A percentile compares a stretch with the other conserved stretches of the same genome.
These are phyloP conservation scores for Nerophis ophidion DNA, from an alignment of 2,113 vertebrate species.

Conservation along the genomic window DNA sequence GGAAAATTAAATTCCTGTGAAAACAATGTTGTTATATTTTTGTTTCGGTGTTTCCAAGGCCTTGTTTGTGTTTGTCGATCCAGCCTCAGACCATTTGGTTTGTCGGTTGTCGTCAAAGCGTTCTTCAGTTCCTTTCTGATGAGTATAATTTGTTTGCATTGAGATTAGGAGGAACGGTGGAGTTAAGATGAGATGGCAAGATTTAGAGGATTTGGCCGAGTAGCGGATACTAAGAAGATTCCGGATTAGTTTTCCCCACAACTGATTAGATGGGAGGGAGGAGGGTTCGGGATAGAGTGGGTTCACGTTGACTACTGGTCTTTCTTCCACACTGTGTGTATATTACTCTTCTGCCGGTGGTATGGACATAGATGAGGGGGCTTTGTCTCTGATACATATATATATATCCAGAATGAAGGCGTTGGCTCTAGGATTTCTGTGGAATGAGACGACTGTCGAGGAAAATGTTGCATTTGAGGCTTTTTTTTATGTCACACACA, in stretches of 20 bases:
- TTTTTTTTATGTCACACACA: not conserved
- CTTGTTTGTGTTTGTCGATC: not conserved
- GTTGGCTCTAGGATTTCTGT: constrained; percentile 32
- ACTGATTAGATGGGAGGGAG: constrained; percentile 61
- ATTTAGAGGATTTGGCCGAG: constrained; percentile 71
- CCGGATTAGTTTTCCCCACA: constrained; percentile 65
- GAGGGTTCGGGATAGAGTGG: constrained; percentile 12
- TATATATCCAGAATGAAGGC: constrained; percentile 23
- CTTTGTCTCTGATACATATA: constrained; percentile 35
- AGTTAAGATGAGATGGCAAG: constrained; percentile 73
- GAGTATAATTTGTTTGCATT: constrained; percentile 71
- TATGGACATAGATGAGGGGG: constrained; percentile 22
- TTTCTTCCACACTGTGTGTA: constrained; percentile 30
- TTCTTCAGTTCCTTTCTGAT: constrained; percentile 57
- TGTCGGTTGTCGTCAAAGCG: constrained; percentile 22
- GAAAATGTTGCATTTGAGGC: constrained; percentile 21
- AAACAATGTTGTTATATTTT: not conserved
- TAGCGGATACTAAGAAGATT: constrained; percentile 69
- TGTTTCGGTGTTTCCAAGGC: not conserved
- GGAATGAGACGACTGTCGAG: constrained; percentile 35
- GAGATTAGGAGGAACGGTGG: constrained; percentile 67
- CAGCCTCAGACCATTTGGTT: constrained; percentile 13
- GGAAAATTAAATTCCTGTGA: not conserved
- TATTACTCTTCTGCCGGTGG: constrained; percentile 9
- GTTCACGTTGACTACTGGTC: constrained; percentile 29